A percentile compares a stretch with the other conserved stretches of the same genome.
These are phyloP conservation scores for Dexiosoma caninum DNA, from an alignment of 2,888 invertebrate genomes.

Conservation along the genomic window DNA sequence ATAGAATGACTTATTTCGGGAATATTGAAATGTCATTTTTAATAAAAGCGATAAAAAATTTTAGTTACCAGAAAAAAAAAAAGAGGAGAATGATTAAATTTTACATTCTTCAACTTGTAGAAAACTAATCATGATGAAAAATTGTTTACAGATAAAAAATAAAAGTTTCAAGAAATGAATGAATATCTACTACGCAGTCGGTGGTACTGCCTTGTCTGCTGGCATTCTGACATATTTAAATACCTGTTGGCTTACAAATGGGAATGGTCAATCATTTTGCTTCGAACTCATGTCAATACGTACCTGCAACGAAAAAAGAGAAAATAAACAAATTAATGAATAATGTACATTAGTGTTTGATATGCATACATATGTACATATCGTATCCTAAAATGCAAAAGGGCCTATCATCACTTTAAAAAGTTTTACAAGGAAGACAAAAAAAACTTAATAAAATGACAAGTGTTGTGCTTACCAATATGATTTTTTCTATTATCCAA, in stretches of 20 bases:
- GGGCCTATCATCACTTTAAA: too few species aligned
- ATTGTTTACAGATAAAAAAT: constrained; percentile 10
- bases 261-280: not conserved
- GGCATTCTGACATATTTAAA: not conserved
- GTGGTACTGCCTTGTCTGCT: not conserved
- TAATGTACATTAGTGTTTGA: too few species aligned
- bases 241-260: constrained; percentile 4
- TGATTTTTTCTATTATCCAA: too few species aligned
- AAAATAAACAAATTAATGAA: not conserved
- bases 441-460: too few species aligned
- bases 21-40: too few species aligned
- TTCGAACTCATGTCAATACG: constrained; percentile 24
- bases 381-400: too few species aligned
- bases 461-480: too few species aligned
- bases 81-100: not conserved
- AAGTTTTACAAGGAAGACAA: too few species aligned
- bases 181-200: too few species aligned
- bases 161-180: too few species aligned
- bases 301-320: constrained; percentile 48
- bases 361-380: too few species aligned
- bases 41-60: constrained; percentile 10
- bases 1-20: constrained; percentile 5
- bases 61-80: too few species aligned
- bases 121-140: constrained; percentile 45
- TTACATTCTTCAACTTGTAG: not conserved